Conservation (phyloP, 2,797 vertebrate species). For the Nyctibius grandis region DNA sequence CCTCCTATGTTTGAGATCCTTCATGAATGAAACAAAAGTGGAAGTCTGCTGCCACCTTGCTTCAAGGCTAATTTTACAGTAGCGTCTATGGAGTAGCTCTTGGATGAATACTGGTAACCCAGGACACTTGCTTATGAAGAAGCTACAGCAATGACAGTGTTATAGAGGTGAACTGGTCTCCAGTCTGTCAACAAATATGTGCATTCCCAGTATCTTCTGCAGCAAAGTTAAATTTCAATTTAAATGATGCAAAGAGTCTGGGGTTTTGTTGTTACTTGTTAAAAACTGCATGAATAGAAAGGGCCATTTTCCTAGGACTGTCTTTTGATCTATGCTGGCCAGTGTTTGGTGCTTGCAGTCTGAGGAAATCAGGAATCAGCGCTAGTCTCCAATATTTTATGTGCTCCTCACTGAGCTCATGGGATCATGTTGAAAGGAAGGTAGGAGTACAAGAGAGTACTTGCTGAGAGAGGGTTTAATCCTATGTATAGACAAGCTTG, state of each 20-base stretch:
- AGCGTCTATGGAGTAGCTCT: neutral
- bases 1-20: neutral
- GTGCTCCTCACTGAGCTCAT: neutral
- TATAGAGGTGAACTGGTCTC: neutral
- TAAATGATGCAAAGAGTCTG: neutral
- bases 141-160: neutral
- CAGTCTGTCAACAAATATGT: neutral
- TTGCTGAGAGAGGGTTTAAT: neutral
- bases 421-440: neutral
- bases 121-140: neutral
- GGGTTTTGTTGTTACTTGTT: neutral
- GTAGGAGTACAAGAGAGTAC: neutral
- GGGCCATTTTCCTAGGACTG: neutral
- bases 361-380: neutral
- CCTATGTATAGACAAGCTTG: neutral
- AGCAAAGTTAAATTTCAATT: neutral
- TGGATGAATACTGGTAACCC: neutral
- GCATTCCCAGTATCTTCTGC: neutral
- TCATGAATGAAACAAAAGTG: neutral
- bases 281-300: neutral
- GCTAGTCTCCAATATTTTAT: neutral
- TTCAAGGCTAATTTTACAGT: neutral
- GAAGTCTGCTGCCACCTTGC: slow-evolving; percentile 54
- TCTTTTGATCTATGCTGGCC: neutral
- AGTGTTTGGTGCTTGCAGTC: neutral